phyloP scores from a whole-genome alignment of 2,888 invertebrate species.

The Drosophila subquinaria region DNA sequence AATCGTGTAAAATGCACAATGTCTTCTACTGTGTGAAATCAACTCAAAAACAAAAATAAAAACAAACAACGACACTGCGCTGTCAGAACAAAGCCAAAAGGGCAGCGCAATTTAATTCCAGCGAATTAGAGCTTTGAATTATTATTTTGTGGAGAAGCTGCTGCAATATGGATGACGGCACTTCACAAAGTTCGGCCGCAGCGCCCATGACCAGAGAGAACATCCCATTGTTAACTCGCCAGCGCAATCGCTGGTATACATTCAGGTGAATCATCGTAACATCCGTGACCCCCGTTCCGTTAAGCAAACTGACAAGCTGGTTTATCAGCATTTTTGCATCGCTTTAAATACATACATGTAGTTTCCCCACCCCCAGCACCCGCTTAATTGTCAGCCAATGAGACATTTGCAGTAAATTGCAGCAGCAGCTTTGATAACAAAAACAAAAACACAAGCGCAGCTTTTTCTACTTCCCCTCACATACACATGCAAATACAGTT shows the following conservation, averaged over 20 bases:
- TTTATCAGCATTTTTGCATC: conserved; percentile 43
- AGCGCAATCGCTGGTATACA: conserved; percentile 88
- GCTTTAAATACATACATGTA: not conserved
- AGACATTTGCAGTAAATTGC: conserved; percentile 24
- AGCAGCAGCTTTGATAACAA: conserved; percentile 6
- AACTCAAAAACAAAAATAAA: conserved; percentile 32
- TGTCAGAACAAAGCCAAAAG: conserved; percentile 51
- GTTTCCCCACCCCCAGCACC: not conserved
- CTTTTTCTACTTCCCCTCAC: not conserved
- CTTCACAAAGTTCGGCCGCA: conserved; percentile 86
- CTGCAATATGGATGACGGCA: conserved; percentile 83
- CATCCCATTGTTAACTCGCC: conserved; percentile 89
- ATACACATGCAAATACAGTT: conserved; percentile 6
- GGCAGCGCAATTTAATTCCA: conserved; percentile 25
- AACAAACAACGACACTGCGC: conserved; percentile 41
- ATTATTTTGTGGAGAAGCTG: not conserved
- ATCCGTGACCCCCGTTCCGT: not conserved
- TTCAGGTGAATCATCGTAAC: conserved; percentile 86
- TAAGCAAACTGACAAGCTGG: conserved; percentile 20
- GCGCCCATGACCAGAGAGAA: conserved; percentile 88
- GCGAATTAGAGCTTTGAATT: conserved; percentile 20
- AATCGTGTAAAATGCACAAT: conserved; percentile 53
- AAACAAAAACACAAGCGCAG: not conserved
- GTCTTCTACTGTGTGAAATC: conserved; percentile 48
- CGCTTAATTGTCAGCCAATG: not conserved